A percentile compares a stretch with the other conserved stretches of the same genome.
Evolutionary conservation across 2,888 invertebrate species (phyloP).

Genomic region (Hylaea fasciaria): DNA sequence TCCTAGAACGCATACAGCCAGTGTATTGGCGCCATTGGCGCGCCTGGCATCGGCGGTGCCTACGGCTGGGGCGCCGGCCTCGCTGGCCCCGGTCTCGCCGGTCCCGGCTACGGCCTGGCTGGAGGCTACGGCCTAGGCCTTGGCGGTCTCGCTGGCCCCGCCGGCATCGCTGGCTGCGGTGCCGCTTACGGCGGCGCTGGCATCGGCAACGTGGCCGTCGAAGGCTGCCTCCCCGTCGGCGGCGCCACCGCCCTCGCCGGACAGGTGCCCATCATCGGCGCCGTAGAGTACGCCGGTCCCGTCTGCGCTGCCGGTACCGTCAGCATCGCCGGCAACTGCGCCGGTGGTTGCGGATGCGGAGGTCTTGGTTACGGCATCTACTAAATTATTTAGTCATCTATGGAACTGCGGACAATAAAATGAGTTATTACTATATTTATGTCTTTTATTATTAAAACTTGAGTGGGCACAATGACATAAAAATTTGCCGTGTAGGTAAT

Average conservation of each 20-base stretch:
- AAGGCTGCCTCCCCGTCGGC: slow-evolving; percentile 56
- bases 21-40: neutral
- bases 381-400: neutral
- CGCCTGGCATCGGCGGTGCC: neutral
- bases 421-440: no score
- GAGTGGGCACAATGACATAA: no score
- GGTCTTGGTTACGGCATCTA: neutral
- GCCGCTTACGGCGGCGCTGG: slow-evolving; percentile 49
- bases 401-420: no score
- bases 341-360: slow-evolving; percentile 5
- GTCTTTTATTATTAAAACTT: no score
- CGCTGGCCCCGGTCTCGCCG: neutral
- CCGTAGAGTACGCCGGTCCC: slow-evolving; percentile 56
- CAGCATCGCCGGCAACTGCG: slow-evolving; percentile 44
- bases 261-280: slow-evolving; percentile 57
- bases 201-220: slow-evolving; percentile 51
- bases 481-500: no score
- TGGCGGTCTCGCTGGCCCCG: neutral
- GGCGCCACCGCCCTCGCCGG: slow-evolving; percentile 55
- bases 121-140: neutral
- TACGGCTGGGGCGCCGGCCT: slow-evolving; percentile 10
- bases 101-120: neutral
- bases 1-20: slow-evolving; percentile 23
- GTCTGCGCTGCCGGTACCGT: slow-evolving; percentile 59
- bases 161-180: slow-evolving; percentile 11